A percentile compares a stretch with the other conserved stretches of the same genome.
Evolutionary conservation across 35 echinoderm and acorn worm species (phyloP).

Genomic region (Patiria miniata): DNA sequence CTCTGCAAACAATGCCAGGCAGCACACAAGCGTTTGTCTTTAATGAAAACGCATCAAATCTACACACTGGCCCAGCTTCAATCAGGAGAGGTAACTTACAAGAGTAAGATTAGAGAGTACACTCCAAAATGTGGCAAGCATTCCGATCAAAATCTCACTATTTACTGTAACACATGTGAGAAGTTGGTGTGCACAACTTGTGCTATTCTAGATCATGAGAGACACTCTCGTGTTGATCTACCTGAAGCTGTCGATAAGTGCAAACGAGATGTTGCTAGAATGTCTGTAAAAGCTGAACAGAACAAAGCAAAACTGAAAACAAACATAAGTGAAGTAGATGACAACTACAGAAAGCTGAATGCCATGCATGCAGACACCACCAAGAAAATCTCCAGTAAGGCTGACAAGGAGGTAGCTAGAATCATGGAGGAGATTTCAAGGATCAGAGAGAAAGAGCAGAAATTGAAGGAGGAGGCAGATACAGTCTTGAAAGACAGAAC

Average conservation of each 20-base stretch:
- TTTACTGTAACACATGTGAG: not conserved
- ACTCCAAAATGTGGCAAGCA: not conserved
- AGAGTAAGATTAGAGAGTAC: not conserved
- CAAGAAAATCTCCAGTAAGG: not conserved
- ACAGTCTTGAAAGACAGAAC: not conserved
- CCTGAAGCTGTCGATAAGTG: not conserved
- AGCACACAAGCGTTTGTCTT: not conserved
- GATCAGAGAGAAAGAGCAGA: not conserved
- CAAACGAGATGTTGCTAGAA: not conserved
- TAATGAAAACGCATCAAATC: not conserved
- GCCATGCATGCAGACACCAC: not conserved
- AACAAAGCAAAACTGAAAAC: not conserved
- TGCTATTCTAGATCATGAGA: not conserved
- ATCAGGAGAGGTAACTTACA: not conserved
- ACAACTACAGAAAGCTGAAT: not conserved
- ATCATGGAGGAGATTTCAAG: not conserved
- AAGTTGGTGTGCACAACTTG: slow-evolving; percentile 24
- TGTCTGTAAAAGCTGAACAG: not conserved
- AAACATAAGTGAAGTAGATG: not conserved
- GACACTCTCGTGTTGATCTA: not conserved
- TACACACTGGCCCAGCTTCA: not conserved
- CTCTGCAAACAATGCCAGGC: not conserved
- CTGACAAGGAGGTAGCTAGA: not conserved
- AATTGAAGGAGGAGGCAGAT: not conserved
- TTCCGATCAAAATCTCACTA: not conserved